Conservation (phyloP, 2,888 invertebrate genomes). For the Syrista parreyssii region DNA sequence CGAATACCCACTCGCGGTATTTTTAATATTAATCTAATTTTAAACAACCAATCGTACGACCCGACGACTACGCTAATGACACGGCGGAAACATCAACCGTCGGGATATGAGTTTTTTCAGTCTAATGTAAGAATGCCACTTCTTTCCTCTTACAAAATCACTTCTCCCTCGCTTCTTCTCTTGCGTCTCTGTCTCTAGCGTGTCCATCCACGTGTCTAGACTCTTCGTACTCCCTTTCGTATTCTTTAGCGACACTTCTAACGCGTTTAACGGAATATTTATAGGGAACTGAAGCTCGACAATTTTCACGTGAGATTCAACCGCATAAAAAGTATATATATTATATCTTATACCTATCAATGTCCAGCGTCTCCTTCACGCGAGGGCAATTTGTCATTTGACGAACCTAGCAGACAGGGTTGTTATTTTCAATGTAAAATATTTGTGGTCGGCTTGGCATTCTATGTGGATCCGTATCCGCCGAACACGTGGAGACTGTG, state of each 20-base stretch:
- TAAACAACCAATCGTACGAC: constrained; percentile 15
- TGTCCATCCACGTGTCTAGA: background rate
- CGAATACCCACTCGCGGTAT: constrained; percentile 20
- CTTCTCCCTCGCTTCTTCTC: background rate
- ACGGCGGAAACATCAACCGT: constrained; percentile 10
- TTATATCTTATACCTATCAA: background rate
- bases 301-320: background rate
- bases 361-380: background rate
- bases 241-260: background rate
- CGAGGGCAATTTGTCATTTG: background rate
- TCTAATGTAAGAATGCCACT: background rate
- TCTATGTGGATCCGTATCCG: background rate
- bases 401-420: background rate
- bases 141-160: background rate
- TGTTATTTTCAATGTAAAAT: background rate
- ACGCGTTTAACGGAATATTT: background rate
- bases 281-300: background rate
- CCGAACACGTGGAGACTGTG: background rate
- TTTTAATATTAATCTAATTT: constrained; percentile 32
- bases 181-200: background rate
- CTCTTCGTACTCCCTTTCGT: background rate
- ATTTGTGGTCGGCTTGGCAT: background rate
- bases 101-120: background rate
- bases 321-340: background rate
- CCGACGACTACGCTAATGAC: constrained; percentile 18